phyloP scores from a whole-genome alignment of 2,113 vertebrate genomes.

The Ovis canadensis region DNA sequence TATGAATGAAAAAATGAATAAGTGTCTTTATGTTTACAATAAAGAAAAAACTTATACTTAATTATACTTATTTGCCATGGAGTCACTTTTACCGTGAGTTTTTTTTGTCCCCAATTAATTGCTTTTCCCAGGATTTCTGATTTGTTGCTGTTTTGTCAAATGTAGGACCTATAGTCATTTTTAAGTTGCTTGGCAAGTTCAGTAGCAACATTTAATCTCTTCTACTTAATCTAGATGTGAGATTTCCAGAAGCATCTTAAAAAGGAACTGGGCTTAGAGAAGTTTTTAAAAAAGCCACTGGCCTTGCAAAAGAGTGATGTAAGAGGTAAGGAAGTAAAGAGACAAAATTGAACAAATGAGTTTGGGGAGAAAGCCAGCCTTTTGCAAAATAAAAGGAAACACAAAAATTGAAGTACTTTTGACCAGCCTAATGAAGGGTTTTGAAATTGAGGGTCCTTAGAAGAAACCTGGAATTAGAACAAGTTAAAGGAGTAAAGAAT shows the following conservation, averaged over 20 bases:
- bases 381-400: conserved; percentile 39
- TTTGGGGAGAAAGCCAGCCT: conserved; percentile 43
- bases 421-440: conserved; percentile 46
- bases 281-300: background rate
- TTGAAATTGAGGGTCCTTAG: conserved; percentile 54
- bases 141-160: conserved; percentile 5
- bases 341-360: conserved; percentile 45
- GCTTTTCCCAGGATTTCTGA: background rate
- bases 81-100: background rate
- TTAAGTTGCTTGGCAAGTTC: background rate
- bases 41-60: background rate
- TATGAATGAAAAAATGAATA: background rate
- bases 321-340: conserved; percentile 26
- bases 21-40: background rate
- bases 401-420: conserved; percentile 39
- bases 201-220: background rate
- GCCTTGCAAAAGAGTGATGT: conserved; percentile 38
- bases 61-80: background rate
- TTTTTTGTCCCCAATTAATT: background rate
- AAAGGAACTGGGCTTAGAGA: background rate
- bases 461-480: conserved; percentile 61
- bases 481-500: conserved; percentile 60
- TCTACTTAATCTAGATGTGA: background rate
- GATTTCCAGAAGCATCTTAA: conserved; percentile 6
- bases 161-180: background rate